Evolutionary conservation across 2,888 invertebrate species (phyloP).

Genomic region (Drosophila infuscata): DNA sequence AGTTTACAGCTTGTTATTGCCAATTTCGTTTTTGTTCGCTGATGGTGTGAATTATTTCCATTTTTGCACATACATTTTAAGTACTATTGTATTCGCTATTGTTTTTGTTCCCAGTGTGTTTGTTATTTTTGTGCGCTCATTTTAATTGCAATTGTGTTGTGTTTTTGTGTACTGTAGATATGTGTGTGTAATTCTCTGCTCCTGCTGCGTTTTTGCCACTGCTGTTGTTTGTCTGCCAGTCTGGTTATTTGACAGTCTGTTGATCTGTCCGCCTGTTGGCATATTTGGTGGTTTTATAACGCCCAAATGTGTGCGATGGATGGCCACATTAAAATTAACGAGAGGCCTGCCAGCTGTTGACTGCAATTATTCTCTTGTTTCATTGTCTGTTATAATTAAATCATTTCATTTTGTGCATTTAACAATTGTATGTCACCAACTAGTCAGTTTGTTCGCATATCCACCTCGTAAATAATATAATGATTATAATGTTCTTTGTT

Average conservation of each 20-base stretch:
- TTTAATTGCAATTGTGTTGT: slow-evolving; percentile 76
- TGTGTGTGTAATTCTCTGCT: slow-evolving; percentile 38
- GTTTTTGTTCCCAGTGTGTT: slow-evolving; percentile 51
- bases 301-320: slow-evolving; percentile 51
- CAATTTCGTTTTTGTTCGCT: slow-evolving; percentile 37
- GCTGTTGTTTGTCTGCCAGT: slow-evolving; percentile 18
- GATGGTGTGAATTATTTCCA: slow-evolving; percentile 68
- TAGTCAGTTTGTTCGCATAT: slow-evolving; percentile 17
- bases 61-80: slow-evolving; percentile 59
- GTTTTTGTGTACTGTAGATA: slow-evolving; percentile 34
- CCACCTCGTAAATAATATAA: slow-evolving; percentile 42
- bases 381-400: slow-evolving; percentile 80
- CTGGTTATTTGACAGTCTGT: slow-evolving; percentile 22
- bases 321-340: slow-evolving; percentile 56
- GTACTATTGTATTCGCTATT: slow-evolving; percentile 21
- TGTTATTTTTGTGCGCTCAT: slow-evolving; percentile 59
- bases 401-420: slow-evolving; percentile 78
- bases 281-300: slow-evolving; percentile 53
- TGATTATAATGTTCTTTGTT: slow-evolving; percentile 52
- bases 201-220: slow-evolving; percentile 21
- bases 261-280: slow-evolving; percentile 33
- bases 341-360: slow-evolving; percentile 44
- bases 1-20: slow-evolving; percentile 74
- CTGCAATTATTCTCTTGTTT: slow-evolving; percentile 72
- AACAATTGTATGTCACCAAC: slow-evolving; percentile 67